These are phyloP conservation scores for Ascidia mentula DNA, from an alignment of 23 tunicate genomes.

Conservation along the genomic window DNA sequence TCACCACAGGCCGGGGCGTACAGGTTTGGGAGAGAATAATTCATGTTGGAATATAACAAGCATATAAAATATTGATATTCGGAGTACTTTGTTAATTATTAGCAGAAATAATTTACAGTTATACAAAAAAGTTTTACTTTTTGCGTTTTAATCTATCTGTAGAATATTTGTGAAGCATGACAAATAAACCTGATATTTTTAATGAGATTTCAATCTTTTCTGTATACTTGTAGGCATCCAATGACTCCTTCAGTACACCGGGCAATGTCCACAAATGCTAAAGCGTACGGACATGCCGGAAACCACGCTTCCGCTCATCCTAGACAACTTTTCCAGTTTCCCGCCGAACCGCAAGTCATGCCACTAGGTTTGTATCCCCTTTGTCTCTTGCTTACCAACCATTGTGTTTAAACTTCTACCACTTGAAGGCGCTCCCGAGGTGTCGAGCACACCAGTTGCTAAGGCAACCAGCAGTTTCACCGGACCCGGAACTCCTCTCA, in stretches of 20 bases:
- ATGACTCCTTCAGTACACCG: neutral
- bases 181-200: too few species aligned
- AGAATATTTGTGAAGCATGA: too few species aligned
- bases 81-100: too few species aligned
- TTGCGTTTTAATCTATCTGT: too few species aligned
- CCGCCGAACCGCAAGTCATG: neutral
- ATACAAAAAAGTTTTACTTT: too few species aligned
- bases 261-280: neutral
- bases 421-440: constrained; percentile 38
- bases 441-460: constrained; percentile 29
- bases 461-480: neutral
- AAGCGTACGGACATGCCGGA: constrained; percentile 3
- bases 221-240: neutral
- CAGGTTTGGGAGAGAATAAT: too few species aligned
- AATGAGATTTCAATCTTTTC: too few species aligned
- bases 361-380: neutral
- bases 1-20: constrained; percentile 24
- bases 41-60: too few species aligned
- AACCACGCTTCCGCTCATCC: neutral
- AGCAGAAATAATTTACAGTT: too few species aligned
- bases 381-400: neutral
- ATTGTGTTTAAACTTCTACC: too few species aligned
- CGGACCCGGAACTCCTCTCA: too few species aligned
- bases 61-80: too few species aligned
- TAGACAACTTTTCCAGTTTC: constrained; percentile 5